Evolutionary conservation across 2,888 invertebrate species (phyloP).

Genomic region (Calameuta pallipes): DNA sequence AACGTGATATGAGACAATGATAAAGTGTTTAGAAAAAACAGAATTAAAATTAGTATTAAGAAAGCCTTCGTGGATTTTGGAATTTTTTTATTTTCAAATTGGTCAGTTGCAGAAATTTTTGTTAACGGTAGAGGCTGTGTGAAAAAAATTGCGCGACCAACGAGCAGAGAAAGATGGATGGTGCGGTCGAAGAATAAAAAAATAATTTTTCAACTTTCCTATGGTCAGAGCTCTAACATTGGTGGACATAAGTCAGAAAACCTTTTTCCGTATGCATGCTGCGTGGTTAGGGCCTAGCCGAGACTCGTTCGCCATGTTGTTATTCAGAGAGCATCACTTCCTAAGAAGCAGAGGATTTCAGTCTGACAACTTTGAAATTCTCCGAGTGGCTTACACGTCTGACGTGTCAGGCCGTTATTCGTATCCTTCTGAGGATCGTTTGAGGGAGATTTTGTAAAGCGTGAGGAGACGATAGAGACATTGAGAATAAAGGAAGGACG

Average conservation of each 20-base stretch:
- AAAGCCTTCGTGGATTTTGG: background rate
- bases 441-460: constrained; percentile 14
- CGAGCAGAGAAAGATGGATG: background rate
- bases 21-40: background rate
- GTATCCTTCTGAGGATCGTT: constrained; percentile 19
- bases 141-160: background rate
- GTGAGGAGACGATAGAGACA: background rate
- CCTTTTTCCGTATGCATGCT: constrained; percentile 51
- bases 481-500: background rate
- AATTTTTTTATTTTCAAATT: background rate
- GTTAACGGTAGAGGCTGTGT: background rate
- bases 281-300: constrained; percentile 41
- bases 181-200: background rate
- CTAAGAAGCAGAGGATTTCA: constrained; percentile 51
- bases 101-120: background rate
- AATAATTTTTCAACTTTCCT: background rate
- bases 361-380: constrained; percentile 54
- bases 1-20: background rate
- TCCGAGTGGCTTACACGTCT: constrained; percentile 34
- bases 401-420: constrained; percentile 16
- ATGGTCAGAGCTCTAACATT: background rate
- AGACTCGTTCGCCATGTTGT: constrained; percentile 41
- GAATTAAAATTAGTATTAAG: too few species aligned
- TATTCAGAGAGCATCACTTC: constrained; percentile 57
- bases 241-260: constrained; percentile 17